These are phyloP conservation scores for Ethmia dodecea DNA, from an alignment of 2,888 invertebrate species.

Conservation along the genomic window DNA sequence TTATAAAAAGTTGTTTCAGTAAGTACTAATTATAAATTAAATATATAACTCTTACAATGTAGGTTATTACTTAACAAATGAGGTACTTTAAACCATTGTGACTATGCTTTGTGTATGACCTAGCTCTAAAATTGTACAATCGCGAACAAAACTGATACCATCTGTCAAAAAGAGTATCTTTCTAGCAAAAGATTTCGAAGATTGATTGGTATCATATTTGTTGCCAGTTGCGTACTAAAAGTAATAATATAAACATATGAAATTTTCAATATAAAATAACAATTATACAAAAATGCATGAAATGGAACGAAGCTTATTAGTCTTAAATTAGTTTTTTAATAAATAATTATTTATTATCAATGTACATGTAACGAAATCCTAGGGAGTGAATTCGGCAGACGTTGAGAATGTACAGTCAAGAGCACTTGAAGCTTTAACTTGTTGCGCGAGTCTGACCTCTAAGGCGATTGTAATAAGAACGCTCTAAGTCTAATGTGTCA, in stretches of 20 bases:
- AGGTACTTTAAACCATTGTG: constrained; percentile 74
- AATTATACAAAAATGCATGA: constrained; percentile 72
- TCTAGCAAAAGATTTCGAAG: constrained; percentile 8
- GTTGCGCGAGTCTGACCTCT: too few relatives aligned
- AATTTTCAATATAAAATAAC: constrained; percentile 63
- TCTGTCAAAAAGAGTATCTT: constrained; percentile 22
- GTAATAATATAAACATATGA: constrained; percentile 66
- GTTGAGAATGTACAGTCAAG: too few relatives aligned
- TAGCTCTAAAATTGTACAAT: constrained; percentile 30
- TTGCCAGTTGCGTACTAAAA: constrained; percentile 25
- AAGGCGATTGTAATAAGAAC: too few relatives aligned
- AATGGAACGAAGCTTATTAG: constrained; percentile 63
- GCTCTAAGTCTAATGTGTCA: too few relatives aligned
- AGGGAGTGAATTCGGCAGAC: too few relatives aligned
- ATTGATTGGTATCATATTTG: constrained; percentile 22
- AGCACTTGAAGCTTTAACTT: too few relatives aligned
- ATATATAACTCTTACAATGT: neutral
- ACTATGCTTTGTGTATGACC: constrained; percentile 50
- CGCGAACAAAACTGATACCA: constrained; percentile 27
- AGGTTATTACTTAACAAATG: constrained; percentile 48
- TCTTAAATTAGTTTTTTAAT: constrained; percentile 38
- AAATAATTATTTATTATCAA: constrained; percentile 60
- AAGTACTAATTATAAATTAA: constrained; percentile 2
- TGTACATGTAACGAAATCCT: constrained; percentile 67
- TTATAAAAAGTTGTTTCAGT: neutral